A percentile compares a stretch with the other conserved stretches of the same genome.
phyloP scores from a whole-genome alignment of 2,113 vertebrate genomes.

The Paradoxurus hermaphroditus region DNA sequence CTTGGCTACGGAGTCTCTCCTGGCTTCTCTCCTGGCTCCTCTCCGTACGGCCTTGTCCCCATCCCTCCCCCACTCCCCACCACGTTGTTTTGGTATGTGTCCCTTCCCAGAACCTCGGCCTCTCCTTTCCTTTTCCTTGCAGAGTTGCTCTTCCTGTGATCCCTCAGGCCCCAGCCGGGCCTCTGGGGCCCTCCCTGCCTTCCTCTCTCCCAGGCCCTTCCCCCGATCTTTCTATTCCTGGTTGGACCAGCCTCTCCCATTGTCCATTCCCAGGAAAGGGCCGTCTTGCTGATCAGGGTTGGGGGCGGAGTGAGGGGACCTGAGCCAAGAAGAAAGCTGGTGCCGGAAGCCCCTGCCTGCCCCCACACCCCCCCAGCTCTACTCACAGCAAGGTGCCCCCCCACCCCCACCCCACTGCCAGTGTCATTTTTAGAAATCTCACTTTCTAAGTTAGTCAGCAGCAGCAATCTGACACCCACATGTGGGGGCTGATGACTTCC shows the following conservation, averaged over 20 bases:
- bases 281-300: conserved; percentile 14
- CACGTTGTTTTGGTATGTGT: neutral
- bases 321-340: conserved; percentile 1
- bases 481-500: neutral
- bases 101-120: conserved; percentile 68
- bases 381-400: neutral
- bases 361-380: neutral
- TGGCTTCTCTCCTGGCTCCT: neutral
- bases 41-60: neutral
- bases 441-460: conserved; percentile 1
- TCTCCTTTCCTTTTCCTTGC: conserved; percentile 74
- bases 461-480: neutral
- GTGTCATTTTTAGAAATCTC: conserved; percentile 40
- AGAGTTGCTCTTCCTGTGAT: conserved; percentile 63
- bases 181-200: conserved; percentile 35
- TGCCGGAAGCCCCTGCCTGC: neutral
- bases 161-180: conserved; percentile 38
- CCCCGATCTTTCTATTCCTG: conserved; percentile 69
- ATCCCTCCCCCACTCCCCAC: neutral
- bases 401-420: neutral
- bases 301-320: neutral
- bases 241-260: conserved; percentile 48
- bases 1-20: neutral
- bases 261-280: conserved; percentile 68
- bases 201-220: conserved; percentile 53